Base-by-base conservation (phyloP, 2,797 vertebrate species). In the Acanthornis magna region DNA sequence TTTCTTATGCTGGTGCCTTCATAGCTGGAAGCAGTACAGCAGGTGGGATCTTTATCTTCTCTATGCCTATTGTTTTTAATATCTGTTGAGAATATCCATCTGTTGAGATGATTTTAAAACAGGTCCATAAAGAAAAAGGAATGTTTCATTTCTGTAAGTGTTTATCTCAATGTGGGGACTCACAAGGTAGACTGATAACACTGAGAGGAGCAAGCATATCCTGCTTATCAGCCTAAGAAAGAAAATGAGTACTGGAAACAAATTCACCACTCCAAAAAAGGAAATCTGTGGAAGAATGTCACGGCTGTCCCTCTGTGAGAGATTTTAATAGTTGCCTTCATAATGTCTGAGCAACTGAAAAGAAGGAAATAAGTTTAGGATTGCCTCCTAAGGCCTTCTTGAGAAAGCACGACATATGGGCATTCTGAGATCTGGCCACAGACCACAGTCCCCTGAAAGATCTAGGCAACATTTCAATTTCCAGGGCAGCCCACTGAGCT, bases 381-480 rank as follows among this genome's bases (percentile, higher is more conserved):
- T 58, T 63, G 34, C 38, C 19, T 92, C 38, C 65, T 82, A 74
- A 78, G 58, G 38, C 23, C 43, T 70, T 82, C 60, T 85, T 78
- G 50, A 94, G 34, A 88, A 91, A 85, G 32, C 17, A 47, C 2
- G 5, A 8, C 88, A 95, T 93, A 89, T 85, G 85, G 57, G 8
- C 70, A 47, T 75, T 79, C 85, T 81, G 76, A 76, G 50, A 91
- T 85, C 50, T 95, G 79, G 82, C 67, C 85, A 68, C 38, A 81
- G 57, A 92, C 54, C 38, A 65, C 27, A 23, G 6, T 61, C 23
- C 57, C 25, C 61, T 65, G 82, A 36, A 83, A 85, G 34, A 87
- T 77, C 57, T 42, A 78, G 79, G 91, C 89, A 92, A 7, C 9
- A 27, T 92, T 91, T 92, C 91, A 79, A 70, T 76, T 72, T 91